A percentile compares a stretch with the other conserved stretches of the same genome.
Evolutionary conservation across 2,113 vertebrate species (phyloP).

Genomic region (Cyprinodon brontotheroides): DNA sequence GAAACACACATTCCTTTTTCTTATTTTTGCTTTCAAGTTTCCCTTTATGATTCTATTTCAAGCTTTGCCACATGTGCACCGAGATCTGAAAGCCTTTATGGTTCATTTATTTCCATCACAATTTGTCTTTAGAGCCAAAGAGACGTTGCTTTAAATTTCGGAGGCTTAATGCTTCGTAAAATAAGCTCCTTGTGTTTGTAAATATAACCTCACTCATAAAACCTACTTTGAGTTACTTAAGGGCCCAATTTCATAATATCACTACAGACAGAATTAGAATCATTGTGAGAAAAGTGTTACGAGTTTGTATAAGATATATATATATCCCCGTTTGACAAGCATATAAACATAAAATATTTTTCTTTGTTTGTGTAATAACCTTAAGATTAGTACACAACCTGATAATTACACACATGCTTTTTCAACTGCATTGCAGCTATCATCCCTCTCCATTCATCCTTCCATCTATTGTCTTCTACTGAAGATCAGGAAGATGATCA

Average conservation of each 20-base stretch:
- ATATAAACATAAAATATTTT: not conserved
- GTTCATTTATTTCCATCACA: slow-evolving; percentile 79
- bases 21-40: slow-evolving; percentile 26
- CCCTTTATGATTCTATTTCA: slow-evolving; percentile 68
- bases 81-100: slow-evolving; percentile 81
- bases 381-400: not conserved
- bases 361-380: no score
- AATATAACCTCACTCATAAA: slow-evolving; percentile 52
- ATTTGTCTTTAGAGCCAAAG: slow-evolving; percentile 80
- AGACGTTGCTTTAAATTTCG: slow-evolving; percentile 72
- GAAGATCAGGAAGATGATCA: no score
- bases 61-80: slow-evolving; percentile 72
- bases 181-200: slow-evolving; percentile 64
- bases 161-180: slow-evolving; percentile 71
- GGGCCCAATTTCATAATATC: slow-evolving; percentile 30
- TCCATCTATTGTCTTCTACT: not conserved
- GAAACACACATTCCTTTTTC: slow-evolving; percentile 39
- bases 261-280: slow-evolving; percentile 3
- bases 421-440: not conserved
- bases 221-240: slow-evolving; percentile 15
- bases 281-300: slow-evolving; percentile 8
- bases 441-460: not conserved
- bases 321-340: not conserved
- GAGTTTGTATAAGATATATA: not conserved
- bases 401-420: not conserved